phyloP scores from a whole-genome alignment of 2,797 vertebrate genomes.

The Arctocebus calabarensis region DNA sequence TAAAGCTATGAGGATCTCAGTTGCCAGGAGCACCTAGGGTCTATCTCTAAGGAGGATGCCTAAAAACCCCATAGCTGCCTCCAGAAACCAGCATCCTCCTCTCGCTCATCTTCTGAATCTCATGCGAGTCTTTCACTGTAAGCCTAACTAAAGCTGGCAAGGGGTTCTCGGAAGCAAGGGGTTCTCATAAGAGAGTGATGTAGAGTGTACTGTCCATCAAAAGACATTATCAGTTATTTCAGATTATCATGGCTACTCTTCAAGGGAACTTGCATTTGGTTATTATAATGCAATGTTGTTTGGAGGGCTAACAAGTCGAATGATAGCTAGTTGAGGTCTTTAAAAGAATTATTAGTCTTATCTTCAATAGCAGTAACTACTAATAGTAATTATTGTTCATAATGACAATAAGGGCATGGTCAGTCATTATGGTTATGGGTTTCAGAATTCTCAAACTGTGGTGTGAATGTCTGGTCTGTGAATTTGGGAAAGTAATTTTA shows the following conservation, averaged over 20 bases:
- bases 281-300: background rate
- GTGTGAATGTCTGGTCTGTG: background rate
- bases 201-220: background rate
- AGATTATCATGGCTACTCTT: background rate
- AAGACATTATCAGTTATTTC: background rate
- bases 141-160: background rate
- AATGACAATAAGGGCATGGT: background rate
- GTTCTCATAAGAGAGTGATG: background rate
- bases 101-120: background rate
- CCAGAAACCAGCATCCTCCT: background rate
- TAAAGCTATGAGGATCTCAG: background rate
- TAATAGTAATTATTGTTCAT: background rate
- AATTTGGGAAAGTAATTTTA: background rate
- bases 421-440: background rate
- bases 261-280: background rate
- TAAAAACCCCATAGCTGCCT: background rate
- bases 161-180: background rate
- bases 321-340: background rate
- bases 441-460: conserved; percentile 46
- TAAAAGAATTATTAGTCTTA: background rate
- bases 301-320: background rate
- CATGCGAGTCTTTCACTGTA: background rate
- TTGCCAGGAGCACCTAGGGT: background rate
- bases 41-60: background rate
- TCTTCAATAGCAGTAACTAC: background rate